Conservation (phyloP, 2,888 invertebrate species). For the Uloborus plumipes region DNA sequence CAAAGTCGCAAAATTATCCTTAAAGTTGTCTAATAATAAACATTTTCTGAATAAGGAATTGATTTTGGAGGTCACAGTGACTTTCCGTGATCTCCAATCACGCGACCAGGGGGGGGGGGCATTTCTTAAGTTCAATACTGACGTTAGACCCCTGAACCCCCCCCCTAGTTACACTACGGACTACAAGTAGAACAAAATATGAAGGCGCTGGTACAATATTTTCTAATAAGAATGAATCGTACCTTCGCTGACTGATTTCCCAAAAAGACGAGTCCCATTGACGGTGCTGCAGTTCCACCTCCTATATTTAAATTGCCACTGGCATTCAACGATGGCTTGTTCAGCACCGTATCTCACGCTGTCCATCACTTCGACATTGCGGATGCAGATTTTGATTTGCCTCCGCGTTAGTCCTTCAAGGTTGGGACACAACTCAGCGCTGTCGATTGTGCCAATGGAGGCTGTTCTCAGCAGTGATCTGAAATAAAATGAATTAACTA, state of each 20-base stretch:
- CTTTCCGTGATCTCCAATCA: no score
- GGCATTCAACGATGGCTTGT: constrained; percentile 74
- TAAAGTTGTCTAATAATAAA: no score
- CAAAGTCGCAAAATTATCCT: no score
- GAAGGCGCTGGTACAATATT: no score
- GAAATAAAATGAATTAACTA: neutral
- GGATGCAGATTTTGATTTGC: constrained; percentile 71
- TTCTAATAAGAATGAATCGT: constrained; percentile 24
- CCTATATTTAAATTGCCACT: constrained; percentile 73
- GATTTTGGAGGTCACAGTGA: no score
- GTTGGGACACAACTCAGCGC: constrained; percentile 68
- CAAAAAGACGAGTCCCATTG: constrained; percentile 62
- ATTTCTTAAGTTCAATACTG: no score
- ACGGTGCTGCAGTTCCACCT: constrained; percentile 72
- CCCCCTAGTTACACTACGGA: no score
- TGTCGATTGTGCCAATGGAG: constrained; percentile 62
- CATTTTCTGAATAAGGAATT: no score
- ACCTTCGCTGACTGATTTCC: constrained; percentile 70
- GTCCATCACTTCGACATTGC: constrained; percentile 72
- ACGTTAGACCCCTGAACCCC: no score
- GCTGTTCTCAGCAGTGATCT: constrained; percentile 65
- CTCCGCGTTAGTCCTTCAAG: constrained; percentile 71
- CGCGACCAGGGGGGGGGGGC: no score
- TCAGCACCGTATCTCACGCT: constrained; percentile 73
- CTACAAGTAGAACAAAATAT: no score